Conservation (phyloP, 2,797 vertebrate species). For the Dermochelys coriacea region DNA sequence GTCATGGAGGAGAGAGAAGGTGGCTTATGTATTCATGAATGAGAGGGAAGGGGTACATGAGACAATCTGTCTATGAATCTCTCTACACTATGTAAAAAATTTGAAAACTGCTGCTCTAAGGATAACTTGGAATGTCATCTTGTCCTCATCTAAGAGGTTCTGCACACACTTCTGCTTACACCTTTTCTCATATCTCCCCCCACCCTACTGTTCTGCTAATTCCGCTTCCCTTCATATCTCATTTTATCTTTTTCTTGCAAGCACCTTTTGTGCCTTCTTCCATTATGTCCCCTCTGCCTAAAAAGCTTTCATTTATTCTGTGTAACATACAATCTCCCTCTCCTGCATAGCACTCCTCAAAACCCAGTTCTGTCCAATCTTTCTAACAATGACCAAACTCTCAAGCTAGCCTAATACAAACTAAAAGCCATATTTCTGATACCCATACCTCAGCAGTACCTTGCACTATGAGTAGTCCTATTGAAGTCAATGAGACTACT, state of each 20-base stretch:
- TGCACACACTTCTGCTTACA: neutral
- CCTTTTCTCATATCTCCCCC: neutral
- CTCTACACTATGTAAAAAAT: neutral
- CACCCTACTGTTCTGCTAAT: neutral
- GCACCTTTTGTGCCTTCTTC: neutral
- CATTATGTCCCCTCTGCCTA: neutral
- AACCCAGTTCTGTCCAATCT: neutral
- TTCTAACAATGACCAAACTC: neutral
- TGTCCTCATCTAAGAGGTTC: neutral
- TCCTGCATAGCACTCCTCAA: neutral
- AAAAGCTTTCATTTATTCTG: constrained; percentile 4
- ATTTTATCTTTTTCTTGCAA: neutral
- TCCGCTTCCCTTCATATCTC: neutral
- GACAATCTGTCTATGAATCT: neutral
- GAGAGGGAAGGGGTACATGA: neutral
- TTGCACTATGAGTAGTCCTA: neutral
- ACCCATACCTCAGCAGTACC: neutral
- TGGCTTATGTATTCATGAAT: neutral
- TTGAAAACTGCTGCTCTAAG: neutral
- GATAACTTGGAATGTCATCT: neutral
- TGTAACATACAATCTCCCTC: neutral
- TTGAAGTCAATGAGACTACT: neutral
- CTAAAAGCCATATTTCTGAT: neutral
- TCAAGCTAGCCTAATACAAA: neutral
- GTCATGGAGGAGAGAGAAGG: neutral